phyloP scores from a whole-genome alignment of 2,113 vertebrate genomes.

The Psephotus haematonotus region DNA sequence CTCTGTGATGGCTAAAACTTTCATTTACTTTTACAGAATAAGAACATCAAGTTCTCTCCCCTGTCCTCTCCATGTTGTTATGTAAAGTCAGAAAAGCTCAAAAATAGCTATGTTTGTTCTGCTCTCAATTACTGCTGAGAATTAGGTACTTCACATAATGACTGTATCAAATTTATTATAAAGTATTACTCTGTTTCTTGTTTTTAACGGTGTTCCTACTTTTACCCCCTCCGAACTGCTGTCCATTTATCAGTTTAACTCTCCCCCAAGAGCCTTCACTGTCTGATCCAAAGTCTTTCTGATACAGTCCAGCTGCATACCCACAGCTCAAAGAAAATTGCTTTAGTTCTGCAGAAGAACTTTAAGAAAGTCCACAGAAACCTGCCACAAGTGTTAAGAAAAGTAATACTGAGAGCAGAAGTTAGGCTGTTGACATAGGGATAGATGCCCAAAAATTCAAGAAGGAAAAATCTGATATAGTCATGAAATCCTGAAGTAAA shows the following conservation, averaged over 20 bases:
- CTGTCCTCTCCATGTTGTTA: not conserved
- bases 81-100: not conserved
- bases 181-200: not conserved
- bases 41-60: not conserved
- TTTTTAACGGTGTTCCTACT: not conserved
- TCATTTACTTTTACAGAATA: not conserved
- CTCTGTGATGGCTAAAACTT: not conserved
- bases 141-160: not conserved
- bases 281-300: not conserved
- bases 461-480: not conserved
- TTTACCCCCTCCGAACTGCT: not conserved
- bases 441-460: not conserved
- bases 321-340: rapidly evolving
- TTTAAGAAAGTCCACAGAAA: not conserved
- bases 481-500: not conserved
- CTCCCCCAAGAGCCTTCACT: not conserved
- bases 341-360: not conserved
- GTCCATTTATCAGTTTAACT: not conserved
- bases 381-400: not conserved
- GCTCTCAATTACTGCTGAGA: not conserved
- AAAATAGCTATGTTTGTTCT: not conserved
- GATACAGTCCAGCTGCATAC: not conserved
- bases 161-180: not conserved
- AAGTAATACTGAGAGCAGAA: not conserved
- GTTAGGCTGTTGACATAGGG: not conserved